phyloP scores from a whole-genome alignment of 2,113 vertebrate species.

The Plectropomus leopardus region DNA sequence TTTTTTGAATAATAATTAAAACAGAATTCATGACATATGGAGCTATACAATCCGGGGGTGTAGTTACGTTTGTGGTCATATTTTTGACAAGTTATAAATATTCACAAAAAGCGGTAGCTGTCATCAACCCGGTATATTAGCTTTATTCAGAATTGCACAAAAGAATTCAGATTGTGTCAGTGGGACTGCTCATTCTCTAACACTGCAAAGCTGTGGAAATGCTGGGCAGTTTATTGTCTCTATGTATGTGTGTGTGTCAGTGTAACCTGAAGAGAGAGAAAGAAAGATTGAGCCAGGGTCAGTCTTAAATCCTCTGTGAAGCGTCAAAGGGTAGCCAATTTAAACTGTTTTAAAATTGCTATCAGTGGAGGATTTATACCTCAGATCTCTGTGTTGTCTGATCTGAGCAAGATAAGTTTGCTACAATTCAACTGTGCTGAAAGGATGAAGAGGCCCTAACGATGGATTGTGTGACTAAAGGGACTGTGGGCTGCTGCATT shows the following conservation, averaged over 20 bases:
- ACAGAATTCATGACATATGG: background rate
- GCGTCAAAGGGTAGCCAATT: conserved; percentile 2
- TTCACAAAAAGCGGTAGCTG: too few relatives aligned
- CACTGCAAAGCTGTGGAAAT: background rate
- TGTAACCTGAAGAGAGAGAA: background rate
- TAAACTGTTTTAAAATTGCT: conserved; percentile 37
- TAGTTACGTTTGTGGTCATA: too few relatives aligned
- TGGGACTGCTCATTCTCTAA: background rate
- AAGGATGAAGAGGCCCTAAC: conserved; percentile 10
- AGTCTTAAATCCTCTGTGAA: conserved; percentile 32
- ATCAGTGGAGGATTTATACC: conserved; percentile 42
- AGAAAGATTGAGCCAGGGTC: background rate
- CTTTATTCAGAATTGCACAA: background rate
- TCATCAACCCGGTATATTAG: too few relatives aligned
- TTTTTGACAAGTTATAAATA: too few relatives aligned
- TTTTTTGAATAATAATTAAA: background rate
- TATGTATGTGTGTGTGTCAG: conserved; percentile 3
- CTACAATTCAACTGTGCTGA: background rate
- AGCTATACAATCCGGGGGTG: too few relatives aligned
- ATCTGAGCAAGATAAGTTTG: conserved; percentile 10
- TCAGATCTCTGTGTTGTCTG: conserved; percentile 7
- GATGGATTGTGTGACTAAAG: conserved; percentile 16
- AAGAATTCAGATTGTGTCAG: background rate
- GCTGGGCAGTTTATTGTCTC: background rate
- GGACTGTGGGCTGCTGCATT: conserved; percentile 17